These are phyloP conservation scores for Eugnorisma glareosa DNA, from an alignment of 2,888 invertebrate genomes.

Conservation along the genomic window DNA sequence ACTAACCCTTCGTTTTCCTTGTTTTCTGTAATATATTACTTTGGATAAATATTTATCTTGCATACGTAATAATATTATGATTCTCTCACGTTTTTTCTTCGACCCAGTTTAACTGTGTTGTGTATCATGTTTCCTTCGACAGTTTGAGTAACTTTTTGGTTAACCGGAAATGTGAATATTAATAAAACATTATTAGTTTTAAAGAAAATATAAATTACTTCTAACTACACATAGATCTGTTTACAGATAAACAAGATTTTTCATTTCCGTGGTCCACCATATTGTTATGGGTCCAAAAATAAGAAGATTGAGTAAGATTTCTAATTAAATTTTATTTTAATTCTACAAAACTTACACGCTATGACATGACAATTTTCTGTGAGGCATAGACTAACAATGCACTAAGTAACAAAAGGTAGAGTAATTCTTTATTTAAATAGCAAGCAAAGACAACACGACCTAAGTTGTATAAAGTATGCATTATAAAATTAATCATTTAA, in stretches of 20 bases:
- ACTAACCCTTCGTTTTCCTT: conserved; percentile 71
- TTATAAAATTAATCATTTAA: no score
- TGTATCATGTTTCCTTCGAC: not conserved
- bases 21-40: conserved; percentile 69
- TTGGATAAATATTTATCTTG: conserved; percentile 63
- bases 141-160: not conserved
- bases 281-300: no score
- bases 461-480: no score
- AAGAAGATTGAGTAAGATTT: no score
- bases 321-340: no score
- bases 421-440: no score
- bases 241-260: not conserved
- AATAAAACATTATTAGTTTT: not conserved
- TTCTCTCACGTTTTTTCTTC: conserved; percentile 31
- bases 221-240: not conserved
- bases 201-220: not conserved
- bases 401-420: no score
- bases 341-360: no score
- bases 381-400: no score
- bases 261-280: not conserved
- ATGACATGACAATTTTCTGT: no score
- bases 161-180: not conserved
- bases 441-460: no score
- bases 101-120: conserved; percentile 26
- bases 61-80: conserved; percentile 59